A percentile compares a stretch with the other conserved stretches of the same genome.
phyloP scores from a whole-genome alignment of 2,888 invertebrate species.

The Andrena fulva region DNA sequence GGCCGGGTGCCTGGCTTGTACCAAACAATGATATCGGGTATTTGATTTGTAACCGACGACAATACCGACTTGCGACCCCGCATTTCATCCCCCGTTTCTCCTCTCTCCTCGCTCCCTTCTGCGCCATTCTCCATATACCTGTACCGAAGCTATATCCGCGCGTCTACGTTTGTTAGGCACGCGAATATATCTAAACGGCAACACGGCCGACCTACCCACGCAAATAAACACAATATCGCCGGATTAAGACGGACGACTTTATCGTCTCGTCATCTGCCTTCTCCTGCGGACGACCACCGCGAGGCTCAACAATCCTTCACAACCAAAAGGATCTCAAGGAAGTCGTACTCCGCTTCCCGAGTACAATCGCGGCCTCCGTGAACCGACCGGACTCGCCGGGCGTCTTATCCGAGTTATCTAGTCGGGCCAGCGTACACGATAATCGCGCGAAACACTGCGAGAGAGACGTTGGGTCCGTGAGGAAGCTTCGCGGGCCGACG shows the following conservation, averaged over 20 bases:
- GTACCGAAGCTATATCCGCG: slow-evolving; percentile 37
- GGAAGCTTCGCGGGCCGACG: background rate
- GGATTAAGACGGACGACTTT: slow-evolving; percentile 45
- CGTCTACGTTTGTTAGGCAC: slow-evolving; percentile 52
- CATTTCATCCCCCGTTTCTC: slow-evolving; percentile 71
- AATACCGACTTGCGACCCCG: slow-evolving; percentile 82
- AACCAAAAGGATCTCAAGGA: too few species aligned
- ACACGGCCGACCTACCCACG: slow-evolving; percentile 69
- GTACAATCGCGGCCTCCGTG: too few species aligned
- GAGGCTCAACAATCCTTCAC: background rate
- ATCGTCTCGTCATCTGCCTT: slow-evolving; percentile 3
- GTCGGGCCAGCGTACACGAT: background rate
- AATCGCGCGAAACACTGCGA: background rate
- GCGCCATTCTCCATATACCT: slow-evolving; percentile 47
- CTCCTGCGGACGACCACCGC: background rate
- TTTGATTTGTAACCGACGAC: slow-evolving; percentile 85
- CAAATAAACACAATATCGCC: slow-evolving; percentile 69
- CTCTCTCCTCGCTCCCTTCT: slow-evolving; percentile 42
- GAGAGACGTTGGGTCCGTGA: background rate
- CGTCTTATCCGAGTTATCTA: too few species aligned
- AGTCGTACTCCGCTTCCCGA: too few species aligned
- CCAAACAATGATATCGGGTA: slow-evolving; percentile 84
- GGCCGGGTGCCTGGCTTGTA: slow-evolving; percentile 72
- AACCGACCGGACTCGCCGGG: too few species aligned
- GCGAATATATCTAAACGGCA: slow-evolving; percentile 43